Conservation (phyloP, 1,140 invertebrate species). For the Platyscapa corneri region DNA sequence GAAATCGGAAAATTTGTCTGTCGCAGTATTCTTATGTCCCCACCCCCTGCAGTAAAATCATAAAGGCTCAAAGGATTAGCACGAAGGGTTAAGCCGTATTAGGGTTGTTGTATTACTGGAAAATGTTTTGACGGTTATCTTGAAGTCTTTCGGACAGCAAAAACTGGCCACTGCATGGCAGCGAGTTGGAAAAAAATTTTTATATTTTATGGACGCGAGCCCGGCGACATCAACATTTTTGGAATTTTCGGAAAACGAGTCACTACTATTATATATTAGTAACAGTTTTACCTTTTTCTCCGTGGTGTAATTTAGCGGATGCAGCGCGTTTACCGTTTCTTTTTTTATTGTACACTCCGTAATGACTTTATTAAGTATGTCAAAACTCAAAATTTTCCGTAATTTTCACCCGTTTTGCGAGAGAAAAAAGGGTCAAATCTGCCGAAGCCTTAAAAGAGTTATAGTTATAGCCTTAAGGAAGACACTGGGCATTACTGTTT, state of each 20-base stretch:
- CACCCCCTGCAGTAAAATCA: conserved; percentile 22
- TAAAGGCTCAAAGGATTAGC: conserved; percentile 46
- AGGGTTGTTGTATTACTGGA: conserved; percentile 6
- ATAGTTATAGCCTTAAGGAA: not conserved
- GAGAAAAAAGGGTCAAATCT: conserved; percentile 40
- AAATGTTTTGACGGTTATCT: conserved; percentile 25
- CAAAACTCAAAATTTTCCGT: conserved; percentile 4
- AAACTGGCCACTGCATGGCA: not conserved
- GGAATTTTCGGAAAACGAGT: not conserved
- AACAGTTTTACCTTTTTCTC: conserved; percentile 49
- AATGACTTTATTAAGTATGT: conserved; percentile 35
- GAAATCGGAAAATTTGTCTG: not conserved
- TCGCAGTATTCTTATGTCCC: not conserved
- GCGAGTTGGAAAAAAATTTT: not conserved
- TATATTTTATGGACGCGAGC: conserved; percentile 20
- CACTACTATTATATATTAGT: conserved; percentile 23
- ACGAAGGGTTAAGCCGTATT: conserved; percentile 44
- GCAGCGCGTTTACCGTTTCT: conserved; percentile 25
- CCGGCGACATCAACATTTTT: not conserved
- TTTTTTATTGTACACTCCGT: conserved; percentile 23
- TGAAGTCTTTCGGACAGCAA: conserved; percentile 35
- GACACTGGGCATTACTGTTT: conserved; percentile 1
- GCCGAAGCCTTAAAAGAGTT: not conserved
- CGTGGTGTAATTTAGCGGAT: conserved; percentile 1
- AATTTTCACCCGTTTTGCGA: not conserved